A percentile compares a stretch with the other conserved stretches of the same genome.
Evolutionary conservation across 2,113 vertebrate genomes (phyloP).

Genomic region (Myodes glareolus): DNA sequence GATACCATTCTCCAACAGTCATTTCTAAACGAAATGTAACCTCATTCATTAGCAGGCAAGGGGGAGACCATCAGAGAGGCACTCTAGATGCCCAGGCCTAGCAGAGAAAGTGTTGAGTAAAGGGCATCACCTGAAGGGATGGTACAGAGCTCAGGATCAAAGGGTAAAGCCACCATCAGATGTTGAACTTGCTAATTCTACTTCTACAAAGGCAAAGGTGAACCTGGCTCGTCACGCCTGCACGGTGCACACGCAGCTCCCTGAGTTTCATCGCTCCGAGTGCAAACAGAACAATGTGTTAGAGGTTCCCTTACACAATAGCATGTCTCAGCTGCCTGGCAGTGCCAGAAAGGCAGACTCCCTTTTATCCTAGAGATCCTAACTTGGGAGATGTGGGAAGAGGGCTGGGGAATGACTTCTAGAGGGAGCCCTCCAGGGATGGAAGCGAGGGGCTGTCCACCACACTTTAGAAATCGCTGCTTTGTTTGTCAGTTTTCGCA

Average conservation of each 20-base stretch:
- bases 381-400: neutral
- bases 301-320: neutral
- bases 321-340: neutral
- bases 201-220: neutral
- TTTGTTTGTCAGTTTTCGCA: neutral
- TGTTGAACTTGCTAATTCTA: neutral
- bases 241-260: neutral
- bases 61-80: neutral
- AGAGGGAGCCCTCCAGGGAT: neutral
- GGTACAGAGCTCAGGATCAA: neutral
- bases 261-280: neutral
- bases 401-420: neutral
- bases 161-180: neutral
- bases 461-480: neutral
- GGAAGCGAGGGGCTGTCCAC: neutral
- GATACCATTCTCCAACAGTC: neutral
- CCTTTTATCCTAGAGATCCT: neutral
- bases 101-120: neutral
- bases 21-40: slow-evolving; percentile 37
- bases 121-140: neutral
- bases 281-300: neutral
- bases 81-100: neutral
- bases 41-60: slow-evolving; percentile 38
- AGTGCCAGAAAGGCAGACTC: neutral
- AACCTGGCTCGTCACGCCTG: neutral